These are phyloP conservation scores for Microtus oregoni DNA, from an alignment of 2,113 vertebrate species.

Conservation along the genomic window DNA sequence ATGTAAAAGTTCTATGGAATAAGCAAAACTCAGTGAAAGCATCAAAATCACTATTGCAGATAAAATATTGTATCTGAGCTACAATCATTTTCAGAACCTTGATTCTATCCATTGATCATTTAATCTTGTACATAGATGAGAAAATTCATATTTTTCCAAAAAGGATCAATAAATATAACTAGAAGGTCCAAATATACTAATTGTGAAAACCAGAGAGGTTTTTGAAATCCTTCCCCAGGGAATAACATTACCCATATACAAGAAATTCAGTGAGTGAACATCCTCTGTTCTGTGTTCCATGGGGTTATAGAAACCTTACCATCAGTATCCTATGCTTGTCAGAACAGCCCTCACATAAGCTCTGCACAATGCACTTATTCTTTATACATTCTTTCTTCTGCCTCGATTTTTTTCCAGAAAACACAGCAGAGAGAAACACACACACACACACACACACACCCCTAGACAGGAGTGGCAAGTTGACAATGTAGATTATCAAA, in stretches of 20 bases:
- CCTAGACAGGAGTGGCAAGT: neutral
- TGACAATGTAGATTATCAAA: neutral
- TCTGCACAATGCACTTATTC: neutral
- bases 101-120: neutral
- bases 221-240: neutral
- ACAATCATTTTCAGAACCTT: conserved; percentile 21
- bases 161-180: neutral
- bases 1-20: neutral
- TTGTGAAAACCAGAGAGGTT: neutral
- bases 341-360: neutral
- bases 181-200: neutral
- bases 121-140: neutral
- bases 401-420: neutral
- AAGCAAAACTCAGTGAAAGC: neutral
- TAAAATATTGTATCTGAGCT: neutral
- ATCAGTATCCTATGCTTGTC: neutral
- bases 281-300: neutral
- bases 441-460: neutral
- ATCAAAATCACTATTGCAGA: neutral
- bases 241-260: neutral
- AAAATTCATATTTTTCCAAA: neutral
- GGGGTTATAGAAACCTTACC: neutral
- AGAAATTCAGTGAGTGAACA: neutral
- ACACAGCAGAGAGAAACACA: neutral
- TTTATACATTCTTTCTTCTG: neutral